Conservation (phyloP, 2,113 vertebrate genomes). For the Phalacrocorax carbo region DNA sequence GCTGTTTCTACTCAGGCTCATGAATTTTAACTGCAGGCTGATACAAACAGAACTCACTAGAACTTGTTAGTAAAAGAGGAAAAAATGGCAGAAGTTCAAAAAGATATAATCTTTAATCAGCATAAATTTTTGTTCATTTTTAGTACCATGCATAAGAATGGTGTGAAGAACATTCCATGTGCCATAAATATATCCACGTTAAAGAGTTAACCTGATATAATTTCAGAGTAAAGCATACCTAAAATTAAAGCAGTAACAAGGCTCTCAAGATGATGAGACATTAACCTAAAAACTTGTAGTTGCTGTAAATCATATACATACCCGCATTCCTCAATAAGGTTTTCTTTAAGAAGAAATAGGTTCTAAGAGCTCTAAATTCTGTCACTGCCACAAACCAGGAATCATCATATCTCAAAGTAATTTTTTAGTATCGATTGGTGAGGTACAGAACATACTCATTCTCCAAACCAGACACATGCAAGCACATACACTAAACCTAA, state of each 20-base stretch:
- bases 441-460: constrained; percentile 26
- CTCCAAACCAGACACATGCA: constrained; percentile 23
- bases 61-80: constrained; percentile 37
- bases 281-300: background rate
- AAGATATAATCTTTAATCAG: background rate
- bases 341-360: background rate
- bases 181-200: background rate
- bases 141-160: constrained; percentile 43
- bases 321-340: background rate
- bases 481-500: constrained; percentile 30
- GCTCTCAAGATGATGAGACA: background rate
- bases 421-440: background rate
- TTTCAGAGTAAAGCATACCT: constrained; percentile 20
- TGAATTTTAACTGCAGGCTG: constrained; percentile 24
- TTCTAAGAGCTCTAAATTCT: background rate
- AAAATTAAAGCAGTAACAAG: constrained; percentile 50
- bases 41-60: constrained; percentile 26
- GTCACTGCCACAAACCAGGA: constrained; percentile 3
- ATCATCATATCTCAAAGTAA: background rate
- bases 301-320: background rate
- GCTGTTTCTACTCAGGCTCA: constrained; percentile 6
- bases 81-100: constrained; percentile 1
- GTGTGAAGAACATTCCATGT: constrained; percentile 38
- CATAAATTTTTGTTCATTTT: background rate
- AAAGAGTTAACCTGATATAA: constrained; percentile 43